phyloP scores from a whole-genome alignment of 2,888 invertebrate species.

The Cheiracanthium punctorium region DNA sequence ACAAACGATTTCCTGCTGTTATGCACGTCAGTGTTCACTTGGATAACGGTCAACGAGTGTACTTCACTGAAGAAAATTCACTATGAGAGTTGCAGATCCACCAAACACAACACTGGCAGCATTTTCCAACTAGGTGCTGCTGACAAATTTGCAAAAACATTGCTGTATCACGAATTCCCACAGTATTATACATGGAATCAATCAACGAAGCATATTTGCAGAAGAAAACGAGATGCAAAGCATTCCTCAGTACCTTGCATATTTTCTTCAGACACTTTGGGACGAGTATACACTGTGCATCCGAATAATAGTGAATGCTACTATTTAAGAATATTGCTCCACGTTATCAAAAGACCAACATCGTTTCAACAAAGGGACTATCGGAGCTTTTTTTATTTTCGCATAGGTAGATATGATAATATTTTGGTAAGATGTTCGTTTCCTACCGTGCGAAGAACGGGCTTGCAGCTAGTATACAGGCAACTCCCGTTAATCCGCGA shows the following conservation, averaged over 20 bases:
- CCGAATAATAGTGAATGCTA: background rate
- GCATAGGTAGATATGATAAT: no score
- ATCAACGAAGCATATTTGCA: conserved; percentile 25
- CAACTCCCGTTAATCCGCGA: no score
- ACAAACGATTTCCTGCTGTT: conserved; percentile 32
- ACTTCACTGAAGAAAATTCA: background rate
- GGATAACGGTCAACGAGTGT: conserved; percentile 62
- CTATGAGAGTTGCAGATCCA: background rate
- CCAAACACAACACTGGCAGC: background rate
- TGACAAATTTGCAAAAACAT: conserved; percentile 28
- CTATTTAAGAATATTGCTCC: background rate
- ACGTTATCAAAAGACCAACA: no score
- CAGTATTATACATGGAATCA: background rate
- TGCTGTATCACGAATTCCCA: background rate
- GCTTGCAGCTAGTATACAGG: no score
- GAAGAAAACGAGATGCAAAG: conserved; percentile 45
- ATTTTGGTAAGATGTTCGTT: no score
- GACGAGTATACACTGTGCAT: background rate
- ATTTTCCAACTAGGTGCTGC: background rate
- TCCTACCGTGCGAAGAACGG: no score
- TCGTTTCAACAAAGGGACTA: no score
- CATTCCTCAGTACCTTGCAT: background rate
- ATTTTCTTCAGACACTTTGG: no score
- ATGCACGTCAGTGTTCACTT: conserved; percentile 18
- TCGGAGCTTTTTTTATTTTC: no score